Base-by-base conservation (phyloP, 2,113 vertebrate species). In the Felis catus region DNA sequence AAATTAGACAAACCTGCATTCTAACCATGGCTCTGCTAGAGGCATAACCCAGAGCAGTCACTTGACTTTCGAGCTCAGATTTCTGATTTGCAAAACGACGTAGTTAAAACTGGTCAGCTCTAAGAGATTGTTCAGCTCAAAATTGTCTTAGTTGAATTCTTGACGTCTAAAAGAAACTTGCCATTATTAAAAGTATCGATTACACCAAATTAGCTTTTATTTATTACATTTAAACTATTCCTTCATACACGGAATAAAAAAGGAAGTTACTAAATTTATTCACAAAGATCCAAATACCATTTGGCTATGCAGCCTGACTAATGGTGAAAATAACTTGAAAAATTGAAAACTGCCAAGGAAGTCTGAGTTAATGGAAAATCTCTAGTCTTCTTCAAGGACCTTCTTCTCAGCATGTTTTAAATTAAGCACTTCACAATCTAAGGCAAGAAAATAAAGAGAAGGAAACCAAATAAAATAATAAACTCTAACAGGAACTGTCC, bases 71-170 rank as follows among this genome's bases (percentile, higher is more conserved):
- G 14, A 71, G 7, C 55, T 97, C 55, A 78, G 73, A 81, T 76
- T 86, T 96, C 94, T 81, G 48, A 31, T 81, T 91, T 81, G 18
- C 79, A 74, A 91, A 96, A 70, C 79, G 41, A 95, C 78, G 41
- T 41, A 7, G n/a, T 87, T 96, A 39, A 80, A 80, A 84, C n/a
- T 6, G 53, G 70, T 53, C 27, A 80, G 33, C 7, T 23, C 14
- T 65, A 41, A 45, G 36, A 55, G 65, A 3, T 19, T 83, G 82
- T 85, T 83, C 31, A 55, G 70, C 48, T 93, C 48, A 41, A 63
- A 89, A 80, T 23, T 36, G 0, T 63, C 76, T 78, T 71, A 61
- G 5, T 3, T 74, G 88, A 91, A 65, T 73, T 68, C 27, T 87
- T 91, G 55, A 76, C 65, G 12, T 71, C 55, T 68, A 55, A 90